Percentiles rank a stretch among this genome's conserved stretches.
phyloP scores from a whole-genome alignment of 2,888 invertebrate genomes.

The Phyllotreta striolata region DNA sequence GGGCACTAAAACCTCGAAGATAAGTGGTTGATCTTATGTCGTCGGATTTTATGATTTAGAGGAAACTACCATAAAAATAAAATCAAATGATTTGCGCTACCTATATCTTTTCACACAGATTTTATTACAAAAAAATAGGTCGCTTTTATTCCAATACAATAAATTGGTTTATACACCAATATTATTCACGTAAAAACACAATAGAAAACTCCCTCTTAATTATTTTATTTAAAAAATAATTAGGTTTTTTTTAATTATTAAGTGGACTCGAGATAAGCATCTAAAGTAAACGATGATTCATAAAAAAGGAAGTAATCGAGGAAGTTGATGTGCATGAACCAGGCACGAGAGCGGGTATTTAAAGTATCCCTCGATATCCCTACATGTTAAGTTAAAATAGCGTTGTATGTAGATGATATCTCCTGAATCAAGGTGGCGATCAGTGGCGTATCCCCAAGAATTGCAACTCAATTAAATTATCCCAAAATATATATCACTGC shows the following conservation, averaged over 20 bases:
- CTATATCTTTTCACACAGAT: too few species aligned
- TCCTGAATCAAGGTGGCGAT: constrained; percentile 31
- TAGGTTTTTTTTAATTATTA: constrained; percentile 3
- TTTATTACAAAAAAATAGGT: too few species aligned
- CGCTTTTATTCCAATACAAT: too few species aligned
- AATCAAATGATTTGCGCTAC: too few species aligned
- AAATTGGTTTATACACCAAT: too few species aligned
- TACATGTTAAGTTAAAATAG: constrained; percentile 35
- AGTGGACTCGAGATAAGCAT: background rate
- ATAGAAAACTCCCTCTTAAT: too few species aligned
- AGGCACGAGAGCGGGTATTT: constrained; percentile 13
- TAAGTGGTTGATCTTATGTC: constrained; percentile 50
- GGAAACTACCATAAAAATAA: too few species aligned
- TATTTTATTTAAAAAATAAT: too few species aligned
- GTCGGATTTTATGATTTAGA: too few species aligned
- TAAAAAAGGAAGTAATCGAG: constrained; percentile 12
- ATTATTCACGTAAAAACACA: too few species aligned
- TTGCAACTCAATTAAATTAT: background rate
- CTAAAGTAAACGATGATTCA: constrained; percentile 9
- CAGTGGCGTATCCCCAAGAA: background rate
- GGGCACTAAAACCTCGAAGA: constrained; percentile 49
- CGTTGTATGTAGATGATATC: constrained; percentile 39
- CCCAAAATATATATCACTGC: background rate
- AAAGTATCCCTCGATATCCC: constrained; percentile 22
- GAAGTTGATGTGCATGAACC: constrained; percentile 14